phyloP scores from a whole-genome alignment of 2,888 invertebrate species.

The Cancer borealis region DNA sequence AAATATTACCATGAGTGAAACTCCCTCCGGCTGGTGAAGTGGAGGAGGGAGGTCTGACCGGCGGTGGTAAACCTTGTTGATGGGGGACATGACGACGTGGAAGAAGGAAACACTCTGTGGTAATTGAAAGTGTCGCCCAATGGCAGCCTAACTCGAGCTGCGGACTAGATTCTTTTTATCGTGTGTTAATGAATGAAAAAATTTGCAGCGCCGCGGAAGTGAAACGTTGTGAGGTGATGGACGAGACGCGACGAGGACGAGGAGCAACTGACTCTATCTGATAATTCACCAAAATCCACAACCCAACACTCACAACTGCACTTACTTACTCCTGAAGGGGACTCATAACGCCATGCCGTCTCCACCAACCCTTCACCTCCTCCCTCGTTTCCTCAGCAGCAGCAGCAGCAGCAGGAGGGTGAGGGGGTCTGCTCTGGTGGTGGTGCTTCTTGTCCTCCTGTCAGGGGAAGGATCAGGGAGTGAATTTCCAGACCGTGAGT shows the following conservation, averaged over 20 bases:
- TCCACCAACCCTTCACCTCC: not conserved
- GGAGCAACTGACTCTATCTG: not conserved
- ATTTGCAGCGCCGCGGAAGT: not conserved
- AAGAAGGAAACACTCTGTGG: not conserved
- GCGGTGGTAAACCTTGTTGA: not conserved
- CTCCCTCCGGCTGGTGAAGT: not conserved
- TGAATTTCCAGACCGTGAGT: slow-evolving; percentile 74
- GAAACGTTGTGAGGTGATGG: not conserved
- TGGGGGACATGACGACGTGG: slow-evolving; percentile 18
- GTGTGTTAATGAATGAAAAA: not conserved
- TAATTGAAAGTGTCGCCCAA: slow-evolving; percentile 4
- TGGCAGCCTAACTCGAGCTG: not conserved
- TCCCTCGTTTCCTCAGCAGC: not conserved
- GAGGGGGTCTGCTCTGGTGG: slow-evolving; percentile 2
- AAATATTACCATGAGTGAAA: not conserved
- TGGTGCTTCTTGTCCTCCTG: slow-evolving; percentile 42
- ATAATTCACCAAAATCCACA: slow-evolving; percentile 8
- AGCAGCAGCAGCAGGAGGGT: not conserved
- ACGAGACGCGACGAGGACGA: slow-evolving; percentile 16
- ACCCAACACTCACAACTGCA: not conserved
- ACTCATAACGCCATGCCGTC: not conserved
- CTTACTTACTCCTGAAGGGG: not conserved
- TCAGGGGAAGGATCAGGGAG: slow-evolving; percentile 56
- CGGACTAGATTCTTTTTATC: not conserved
- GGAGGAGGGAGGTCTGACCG: slow-evolving; percentile 1